These are phyloP conservation scores for Erpobdella octoculata DNA, from an alignment of 2,888 invertebrate species.

Conservation along the genomic window DNA sequence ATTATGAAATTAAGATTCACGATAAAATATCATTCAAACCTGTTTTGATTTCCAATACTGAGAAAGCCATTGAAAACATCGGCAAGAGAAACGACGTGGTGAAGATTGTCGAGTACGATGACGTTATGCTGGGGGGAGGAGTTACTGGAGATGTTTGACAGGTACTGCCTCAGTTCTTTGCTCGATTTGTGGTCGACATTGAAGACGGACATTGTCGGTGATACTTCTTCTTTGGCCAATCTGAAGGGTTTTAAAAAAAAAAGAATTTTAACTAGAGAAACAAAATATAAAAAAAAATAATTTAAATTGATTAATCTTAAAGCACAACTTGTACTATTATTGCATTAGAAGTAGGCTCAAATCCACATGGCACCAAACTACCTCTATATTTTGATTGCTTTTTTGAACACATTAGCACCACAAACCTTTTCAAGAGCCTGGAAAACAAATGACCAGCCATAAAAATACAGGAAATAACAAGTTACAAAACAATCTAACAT, in stretches of 20 bases:
- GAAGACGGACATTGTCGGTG: constrained; percentile 86
- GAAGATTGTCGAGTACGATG: constrained; percentile 87
- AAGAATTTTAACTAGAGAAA: too few relatives aligned
- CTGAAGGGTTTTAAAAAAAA: background rate
- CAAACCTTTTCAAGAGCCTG: too few relatives aligned
- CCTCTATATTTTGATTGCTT: too few relatives aligned
- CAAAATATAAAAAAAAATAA: too few relatives aligned
- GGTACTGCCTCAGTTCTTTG: constrained; percentile 83
- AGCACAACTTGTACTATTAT: background rate
- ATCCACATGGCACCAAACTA: too few relatives aligned
- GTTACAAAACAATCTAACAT: background rate
- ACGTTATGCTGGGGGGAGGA: constrained; percentile 67
- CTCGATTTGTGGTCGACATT: constrained; percentile 88
- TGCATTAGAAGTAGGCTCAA: background rate
- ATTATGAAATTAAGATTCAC: background rate
- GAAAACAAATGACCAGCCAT: background rate
- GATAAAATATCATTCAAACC: constrained; percentile 54
- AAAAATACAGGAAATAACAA: background rate
- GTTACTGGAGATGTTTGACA: constrained; percentile 69
- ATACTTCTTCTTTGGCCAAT: constrained; percentile 67
- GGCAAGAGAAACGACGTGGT: constrained; percentile 77
- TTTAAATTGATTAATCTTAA: background rate
- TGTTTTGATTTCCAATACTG: constrained; percentile 66
- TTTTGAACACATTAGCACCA: too few relatives aligned
- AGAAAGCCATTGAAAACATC: constrained; percentile 71